Evolutionary conservation across 2,888 invertebrate species (phyloP).

Genomic region (Tubiluchus corallicola): DNA sequence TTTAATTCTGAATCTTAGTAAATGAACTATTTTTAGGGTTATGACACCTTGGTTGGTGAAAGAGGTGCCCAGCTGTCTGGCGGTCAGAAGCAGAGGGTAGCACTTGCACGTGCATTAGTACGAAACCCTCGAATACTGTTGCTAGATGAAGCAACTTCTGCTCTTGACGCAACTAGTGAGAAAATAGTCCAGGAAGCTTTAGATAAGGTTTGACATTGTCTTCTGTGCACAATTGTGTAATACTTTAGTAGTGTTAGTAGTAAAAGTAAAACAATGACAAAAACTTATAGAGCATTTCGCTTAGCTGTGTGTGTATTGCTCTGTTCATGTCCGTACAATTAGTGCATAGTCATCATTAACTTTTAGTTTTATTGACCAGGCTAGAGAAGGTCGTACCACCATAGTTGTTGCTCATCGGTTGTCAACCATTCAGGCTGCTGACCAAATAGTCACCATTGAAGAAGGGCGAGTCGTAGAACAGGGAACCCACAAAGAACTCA

Average conservation of each 20-base stretch:
- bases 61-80: constrained; percentile 29
- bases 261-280: too few species aligned
- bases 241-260: too few species aligned
- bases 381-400: constrained; percentile 31
- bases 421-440: constrained; percentile 34
- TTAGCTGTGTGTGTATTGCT: too few species aligned
- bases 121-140: constrained; percentile 47
- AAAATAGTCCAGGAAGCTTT: constrained; percentile 56
- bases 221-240: too few species aligned
- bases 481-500: constrained; percentile 33
- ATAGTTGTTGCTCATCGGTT: constrained; percentile 34
- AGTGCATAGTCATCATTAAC: too few species aligned
- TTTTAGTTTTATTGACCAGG: too few species aligned
- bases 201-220: constrained; percentile 30
- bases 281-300: too few species aligned
- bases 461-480: constrained; percentile 29
- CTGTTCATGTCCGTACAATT: too few species aligned
- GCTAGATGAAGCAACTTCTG: constrained; percentile 63
- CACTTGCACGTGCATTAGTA: constrained; percentile 33
- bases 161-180: constrained; percentile 60
- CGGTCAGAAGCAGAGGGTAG: constrained; percentile 30
- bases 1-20: too few species aligned
- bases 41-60: constrained; percentile 29
- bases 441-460: constrained; percentile 32
- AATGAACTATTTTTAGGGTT: constrained; percentile 26